phyloP scores from a whole-genome alignment of 2,797 vertebrate genomes.

The Heliangelus exortis region DNA sequence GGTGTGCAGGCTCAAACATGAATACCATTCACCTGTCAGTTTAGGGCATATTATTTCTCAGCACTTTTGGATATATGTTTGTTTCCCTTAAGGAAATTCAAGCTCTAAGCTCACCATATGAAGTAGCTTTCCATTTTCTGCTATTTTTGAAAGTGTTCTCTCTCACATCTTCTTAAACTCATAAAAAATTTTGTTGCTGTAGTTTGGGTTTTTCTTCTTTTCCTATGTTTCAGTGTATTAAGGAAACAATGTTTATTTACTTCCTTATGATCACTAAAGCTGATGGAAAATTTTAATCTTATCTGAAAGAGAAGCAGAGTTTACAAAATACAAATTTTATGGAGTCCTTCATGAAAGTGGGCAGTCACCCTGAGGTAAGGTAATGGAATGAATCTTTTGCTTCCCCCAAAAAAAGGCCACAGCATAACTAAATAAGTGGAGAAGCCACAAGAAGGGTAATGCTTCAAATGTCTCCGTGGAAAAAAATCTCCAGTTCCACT shows the following conservation, averaged over 20 bases:
- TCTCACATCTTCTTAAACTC: background rate
- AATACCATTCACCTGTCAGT: background rate
- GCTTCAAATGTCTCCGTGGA: background rate
- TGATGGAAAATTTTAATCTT: background rate
- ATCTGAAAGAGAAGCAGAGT: background rate
- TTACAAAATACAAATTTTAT: background rate
- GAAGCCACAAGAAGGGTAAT: background rate
- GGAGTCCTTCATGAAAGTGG: background rate
- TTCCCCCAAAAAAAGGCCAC: background rate
- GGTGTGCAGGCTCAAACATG: background rate
- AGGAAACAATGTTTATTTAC: background rate
- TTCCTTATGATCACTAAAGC: background rate
- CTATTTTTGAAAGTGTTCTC: background rate
- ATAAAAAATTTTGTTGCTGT: background rate
- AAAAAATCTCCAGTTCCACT: background rate
- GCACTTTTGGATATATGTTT: background rate
- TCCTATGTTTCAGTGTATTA: background rate
- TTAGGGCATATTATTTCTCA: background rate
- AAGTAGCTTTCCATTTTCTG: background rate
- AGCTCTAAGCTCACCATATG: background rate
- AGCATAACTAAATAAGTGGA: background rate
- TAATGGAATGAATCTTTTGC: background rate
- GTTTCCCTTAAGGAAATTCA: background rate
- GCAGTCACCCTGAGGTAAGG: background rate
- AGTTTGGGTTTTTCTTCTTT: background rate